These are phyloP conservation scores for Anableps anableps DNA, from an alignment of 2,797 vertebrate species.

Conservation along the genomic window DNA sequence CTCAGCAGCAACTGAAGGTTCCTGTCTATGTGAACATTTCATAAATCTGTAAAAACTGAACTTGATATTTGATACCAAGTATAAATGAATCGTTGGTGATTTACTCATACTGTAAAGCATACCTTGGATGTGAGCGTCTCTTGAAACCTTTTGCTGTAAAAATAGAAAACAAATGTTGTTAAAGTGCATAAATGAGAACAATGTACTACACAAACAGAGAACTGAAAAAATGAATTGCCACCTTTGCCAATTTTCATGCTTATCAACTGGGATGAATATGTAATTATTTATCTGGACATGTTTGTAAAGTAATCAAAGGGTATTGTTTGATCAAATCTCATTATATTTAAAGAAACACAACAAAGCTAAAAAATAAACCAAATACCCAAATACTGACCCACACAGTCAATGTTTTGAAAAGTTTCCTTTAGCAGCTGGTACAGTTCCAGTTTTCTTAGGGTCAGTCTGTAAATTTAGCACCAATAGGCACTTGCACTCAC, in stretches of 20 bases:
- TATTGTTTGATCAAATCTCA: background rate
- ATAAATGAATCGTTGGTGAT: slow-evolving; percentile 25
- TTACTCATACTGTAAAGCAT: slow-evolving; percentile 45
- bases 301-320: background rate
- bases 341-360: background rate
- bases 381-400: background rate
- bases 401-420: background rate
- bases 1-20: background rate
- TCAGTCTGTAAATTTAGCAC: background rate
- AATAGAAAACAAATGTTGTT: slow-evolving; percentile 24
- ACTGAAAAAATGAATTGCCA: background rate
- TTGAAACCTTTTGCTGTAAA: slow-evolving; percentile 76
- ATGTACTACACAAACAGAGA: background rate
- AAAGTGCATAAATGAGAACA: slow-evolving; percentile 2
- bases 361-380: background rate
- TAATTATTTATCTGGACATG: background rate
- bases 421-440: background rate
- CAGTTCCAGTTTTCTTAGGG: background rate
- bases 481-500: background rate
- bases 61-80: slow-evolving; percentile 23
- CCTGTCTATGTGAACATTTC: background rate
- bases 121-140: slow-evolving; percentile 82
- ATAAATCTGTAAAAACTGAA: background rate
- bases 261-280: background rate
- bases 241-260: background rate